phyloP scores from a whole-genome alignment of 1,140 invertebrate genomes.

The Copidosoma floridanum region DNA sequence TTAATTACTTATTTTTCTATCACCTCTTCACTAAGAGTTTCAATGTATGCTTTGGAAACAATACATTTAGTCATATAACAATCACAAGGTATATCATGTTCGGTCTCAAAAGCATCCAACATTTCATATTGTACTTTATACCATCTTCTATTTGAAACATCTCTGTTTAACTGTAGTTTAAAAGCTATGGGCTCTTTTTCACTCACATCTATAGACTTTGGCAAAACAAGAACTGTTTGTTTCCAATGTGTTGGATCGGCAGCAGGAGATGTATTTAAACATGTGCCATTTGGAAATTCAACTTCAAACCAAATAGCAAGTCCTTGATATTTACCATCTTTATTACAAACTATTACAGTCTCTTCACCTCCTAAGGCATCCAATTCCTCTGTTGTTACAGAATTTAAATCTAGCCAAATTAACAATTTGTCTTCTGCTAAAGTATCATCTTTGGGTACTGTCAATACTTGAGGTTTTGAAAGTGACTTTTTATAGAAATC shows the following conservation, averaged over 20 bases:
- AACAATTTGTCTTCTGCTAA: conserved; percentile 65
- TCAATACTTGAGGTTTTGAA: conserved; percentile 45
- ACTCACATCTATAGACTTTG: conserved; percentile 63
- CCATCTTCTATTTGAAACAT: conserved; percentile 45
- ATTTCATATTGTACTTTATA: conserved; percentile 71
- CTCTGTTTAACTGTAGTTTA: conserved; percentile 50
- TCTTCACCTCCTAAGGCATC: conserved; percentile 74
- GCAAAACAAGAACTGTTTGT: conserved; percentile 88
- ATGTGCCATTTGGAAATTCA: conserved; percentile 65
- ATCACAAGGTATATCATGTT: conserved; percentile 74
- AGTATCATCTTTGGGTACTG: conserved; percentile 47
- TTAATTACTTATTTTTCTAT: no score
- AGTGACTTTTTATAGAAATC: conserved; percentile 40
- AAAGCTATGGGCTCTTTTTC: conserved; percentile 66
- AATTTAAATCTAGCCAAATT: conserved; percentile 72
- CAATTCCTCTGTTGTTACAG: conserved; percentile 65
- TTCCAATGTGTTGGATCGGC: conserved; percentile 92
- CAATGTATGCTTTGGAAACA: conserved; percentile 64
- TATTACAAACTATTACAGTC: conserved; percentile 52
- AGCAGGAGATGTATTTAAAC: conserved; percentile 74
- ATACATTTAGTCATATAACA: conserved; percentile 79
- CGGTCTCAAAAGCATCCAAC: conserved; percentile 67
- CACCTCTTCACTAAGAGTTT: no score
- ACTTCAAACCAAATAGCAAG: conserved; percentile 87
- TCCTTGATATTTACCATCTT: conserved; percentile 69